Conservation (phyloP, 2,797 vertebrate species). For the Acanthopagrus latus region DNA sequence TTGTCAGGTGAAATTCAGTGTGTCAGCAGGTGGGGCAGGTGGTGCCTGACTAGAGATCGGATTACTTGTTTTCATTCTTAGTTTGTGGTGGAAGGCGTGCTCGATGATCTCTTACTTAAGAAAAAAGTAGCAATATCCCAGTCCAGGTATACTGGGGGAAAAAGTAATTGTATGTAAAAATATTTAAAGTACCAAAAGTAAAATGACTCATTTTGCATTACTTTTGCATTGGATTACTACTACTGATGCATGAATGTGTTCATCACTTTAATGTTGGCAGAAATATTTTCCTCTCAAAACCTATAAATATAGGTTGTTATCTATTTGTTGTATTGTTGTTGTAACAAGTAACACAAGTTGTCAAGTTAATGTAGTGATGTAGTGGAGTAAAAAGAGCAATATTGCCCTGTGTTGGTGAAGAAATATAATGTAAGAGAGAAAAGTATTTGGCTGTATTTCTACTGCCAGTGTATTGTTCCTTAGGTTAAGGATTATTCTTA, state of each 20-base stretch:
- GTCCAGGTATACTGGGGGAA: no score
- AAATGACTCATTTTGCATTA: background rate
- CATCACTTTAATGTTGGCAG: background rate
- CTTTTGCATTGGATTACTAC: conserved; percentile 3
- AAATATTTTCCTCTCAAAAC: no score
- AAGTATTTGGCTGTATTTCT: no score
- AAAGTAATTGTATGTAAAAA: background rate
- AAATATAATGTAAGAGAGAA: background rate
- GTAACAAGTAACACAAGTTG: background rate
- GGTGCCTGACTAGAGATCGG: background rate
- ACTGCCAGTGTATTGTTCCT: no score
- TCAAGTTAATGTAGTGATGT: background rate
- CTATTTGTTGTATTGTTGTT: background rate
- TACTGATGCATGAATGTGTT: background rate
- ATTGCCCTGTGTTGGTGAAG: no score
- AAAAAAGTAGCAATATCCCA: background rate
- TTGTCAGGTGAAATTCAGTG: conserved; percentile 11
- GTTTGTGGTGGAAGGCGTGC: background rate
- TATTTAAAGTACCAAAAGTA: background rate
- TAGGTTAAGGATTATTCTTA: no score
- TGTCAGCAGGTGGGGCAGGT: background rate
- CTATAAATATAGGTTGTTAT: no score
- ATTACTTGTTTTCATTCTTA: background rate
- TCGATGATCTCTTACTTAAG: background rate
- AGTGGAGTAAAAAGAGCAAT: background rate